Base-by-base conservation (phyloP, 2,797 vertebrate species). In the Coregonus sp. region DNA sequence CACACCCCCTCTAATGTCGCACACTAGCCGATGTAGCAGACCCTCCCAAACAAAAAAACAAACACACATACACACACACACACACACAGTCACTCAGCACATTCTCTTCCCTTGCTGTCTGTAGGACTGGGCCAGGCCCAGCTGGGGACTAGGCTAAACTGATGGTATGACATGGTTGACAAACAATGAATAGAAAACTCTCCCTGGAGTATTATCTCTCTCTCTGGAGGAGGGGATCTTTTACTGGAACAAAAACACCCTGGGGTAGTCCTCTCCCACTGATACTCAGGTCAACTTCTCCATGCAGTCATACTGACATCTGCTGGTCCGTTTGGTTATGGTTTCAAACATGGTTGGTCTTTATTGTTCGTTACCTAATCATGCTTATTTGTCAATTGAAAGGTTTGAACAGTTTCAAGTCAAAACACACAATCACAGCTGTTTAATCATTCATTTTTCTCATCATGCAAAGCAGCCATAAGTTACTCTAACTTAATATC, bases 281-380 rank as follows among this genome's bases (percentile, higher is more conserved):
- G 25, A 50, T 20, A 52, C 14, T 72, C n/a, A 52, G 84, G 25
- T 29, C 47, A 68, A 35, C 87, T 86, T 84, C 66, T 68, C 33
- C 16, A 37, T 37, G 66, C 66, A 72, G 80, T 86, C 33, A 83
- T 87, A 78, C 89, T 91, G 91, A 87, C 90, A 89, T 81, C 89
- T 92, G 80, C 83, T 88, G 90, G 89, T 81, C 65, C 25, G 5
- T 70, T 40, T 73, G 71, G 70, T 78, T 78, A 86, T 70, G 29
- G 33, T 68, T 25, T 87, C n/a, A 0, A 78, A 75, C 20, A 82
- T 31, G 86, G 9, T 11, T 14, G n/a, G 9, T 65, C 18, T 65
- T 65, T 65, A 4, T 15, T 35, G 7, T 68, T 5, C 74, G 85
- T 81, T 5, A 12, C 9, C 9, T 12, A 65, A 11, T 7, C 61